Evolutionary conservation across 1,140 invertebrate species (phyloP), one percentile per base, ranked within the genome.

Genomic region (Tenebrio molitor): DNA sequence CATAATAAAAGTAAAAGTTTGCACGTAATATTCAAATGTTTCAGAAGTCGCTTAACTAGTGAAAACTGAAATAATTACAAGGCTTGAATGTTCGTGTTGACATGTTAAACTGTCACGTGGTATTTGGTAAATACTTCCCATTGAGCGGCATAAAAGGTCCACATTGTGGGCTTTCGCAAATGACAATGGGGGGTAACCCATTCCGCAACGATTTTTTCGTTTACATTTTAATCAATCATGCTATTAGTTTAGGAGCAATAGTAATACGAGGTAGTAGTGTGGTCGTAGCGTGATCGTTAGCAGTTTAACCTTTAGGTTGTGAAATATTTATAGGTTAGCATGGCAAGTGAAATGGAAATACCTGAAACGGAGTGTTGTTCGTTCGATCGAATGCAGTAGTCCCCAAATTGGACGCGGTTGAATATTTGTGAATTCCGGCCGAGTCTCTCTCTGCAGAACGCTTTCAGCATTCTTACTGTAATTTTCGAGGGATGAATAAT

Each of bases 291-390:
- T 58, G 50, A 58, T 58, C 50, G 50, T 58, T 58, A 58, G 50
- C 50, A 58, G 50, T 58, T 58, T 58, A 58, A 21, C 50, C 50
- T 58, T 58, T 58, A 58, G 50, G 19, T 29, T 58, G 50, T 58
- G 50, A 58, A 58, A 58, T 58, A 58, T 58, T 58, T 58, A 58
- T 58, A 58, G 50, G 50, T 58, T 58, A 58, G 50, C 50, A 58
- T 58, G 50, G 50, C 50, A 58, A 58, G 50, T 58, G 50, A 58
- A 58, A 58, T 58, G 50, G 50, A 58, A 58, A 58, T 58, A 58
- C 23, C 50, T 29, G 50, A 58, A 58, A 58, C 50, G 21, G 21
- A 29, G 50, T 58, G 50, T 58, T 3, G n/a, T n/a, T 58, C n/a
- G 50, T 58, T 58, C 50, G 50, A 58, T 58, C 50, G 50, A 58